Base-by-base conservation (phyloP, 2,113 vertebrate genomes). In the Lampris megalopsis region DNA sequence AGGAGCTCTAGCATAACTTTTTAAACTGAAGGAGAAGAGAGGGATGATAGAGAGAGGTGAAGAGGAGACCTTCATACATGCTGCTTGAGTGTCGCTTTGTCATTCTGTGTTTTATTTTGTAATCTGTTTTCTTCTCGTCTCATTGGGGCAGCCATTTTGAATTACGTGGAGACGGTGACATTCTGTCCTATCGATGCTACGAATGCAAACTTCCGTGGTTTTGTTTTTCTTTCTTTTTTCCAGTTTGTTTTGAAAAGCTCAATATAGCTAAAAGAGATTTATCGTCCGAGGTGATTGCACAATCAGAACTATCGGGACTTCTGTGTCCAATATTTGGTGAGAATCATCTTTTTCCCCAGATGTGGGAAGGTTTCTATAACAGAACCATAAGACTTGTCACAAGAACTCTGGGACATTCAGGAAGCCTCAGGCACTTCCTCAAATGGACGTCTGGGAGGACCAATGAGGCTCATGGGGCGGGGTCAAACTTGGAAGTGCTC, bases 31-130 rank as follows among this genome's bases (percentile, higher is more conserved):
- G 13, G 37, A 48, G 50, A 50, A 71, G 48, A 43, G 38, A 63
- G 65, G 53, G 61, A 56, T 11, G 66, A 68, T 5, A 3, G 37
- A 71, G 48, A 38, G 57, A 42, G 58, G 61, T 66, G 56, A 61
- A 49, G 72, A 78, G 75, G 40, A 73, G 69, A 87, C 73, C 71
- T 80, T 81, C 82, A 86, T 86, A 91, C 85, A 89, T 93, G 92
- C 92, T 94, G 93, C 90, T 94, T 91, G 74, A 92, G 69, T 83
- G 86, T 86, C 73, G 82, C 87, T 86, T 84, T 75, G 83, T 85
- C 73, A 69, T 81, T 82, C 72, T 79, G 78, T 85, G 58, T 85
- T 81, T 71, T 54, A 81, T 57, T 37, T 48, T 82, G 50, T 81
- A 37, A 62, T 65, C 10, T 70, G 60, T 56, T 82, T 80, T 42